Conservation (phyloP, 2,888 invertebrate genomes). For the Eumacrocentrus americanus region DNA sequence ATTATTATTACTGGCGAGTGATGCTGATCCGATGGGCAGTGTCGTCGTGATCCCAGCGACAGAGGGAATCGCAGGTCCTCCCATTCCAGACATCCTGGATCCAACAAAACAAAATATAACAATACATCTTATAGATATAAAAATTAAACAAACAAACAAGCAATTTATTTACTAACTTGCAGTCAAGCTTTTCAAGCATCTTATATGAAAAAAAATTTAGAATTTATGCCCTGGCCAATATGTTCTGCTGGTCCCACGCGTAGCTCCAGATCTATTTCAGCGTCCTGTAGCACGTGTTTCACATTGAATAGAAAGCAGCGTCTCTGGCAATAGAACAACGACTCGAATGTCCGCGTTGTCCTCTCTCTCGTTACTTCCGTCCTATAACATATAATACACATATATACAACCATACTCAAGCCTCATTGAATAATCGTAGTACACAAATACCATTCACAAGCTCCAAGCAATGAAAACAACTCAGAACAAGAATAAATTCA, state of each 20-base stretch:
- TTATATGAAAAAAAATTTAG: conserved; percentile 33
- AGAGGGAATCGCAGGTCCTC: conserved; percentile 39
- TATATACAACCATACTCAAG: too few species aligned
- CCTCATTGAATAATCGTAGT: too few species aligned
- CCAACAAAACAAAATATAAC: conserved; percentile 2
- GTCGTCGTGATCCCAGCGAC: conserved; percentile 35
- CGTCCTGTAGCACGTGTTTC: conserved; percentile 15
- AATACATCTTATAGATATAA: neutral
- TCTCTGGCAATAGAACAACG: neutral
- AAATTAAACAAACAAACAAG: neutral
- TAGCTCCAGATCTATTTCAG: neutral
- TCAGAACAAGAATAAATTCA: too few species aligned
- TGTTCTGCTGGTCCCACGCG: neutral
- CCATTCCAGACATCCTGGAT: conserved; percentile 46
- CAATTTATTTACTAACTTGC: conserved; percentile 32
- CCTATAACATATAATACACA: too few species aligned
- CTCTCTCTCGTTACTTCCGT: neutral
- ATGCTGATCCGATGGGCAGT: conserved; percentile 27
- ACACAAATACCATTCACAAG: too few species aligned
- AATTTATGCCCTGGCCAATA: neutral
- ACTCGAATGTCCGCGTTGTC: neutral
- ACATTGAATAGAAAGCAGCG: conserved; percentile 15
- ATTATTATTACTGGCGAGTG: conserved; percentile 29
- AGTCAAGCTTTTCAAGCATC: conserved; percentile 32
- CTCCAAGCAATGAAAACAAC: too few species aligned